Evolutionary conservation across 1,140 invertebrate species (phyloP), one percentile per base, ranked within the genome.

Genomic region (Scaptomyza hsui): DNA sequence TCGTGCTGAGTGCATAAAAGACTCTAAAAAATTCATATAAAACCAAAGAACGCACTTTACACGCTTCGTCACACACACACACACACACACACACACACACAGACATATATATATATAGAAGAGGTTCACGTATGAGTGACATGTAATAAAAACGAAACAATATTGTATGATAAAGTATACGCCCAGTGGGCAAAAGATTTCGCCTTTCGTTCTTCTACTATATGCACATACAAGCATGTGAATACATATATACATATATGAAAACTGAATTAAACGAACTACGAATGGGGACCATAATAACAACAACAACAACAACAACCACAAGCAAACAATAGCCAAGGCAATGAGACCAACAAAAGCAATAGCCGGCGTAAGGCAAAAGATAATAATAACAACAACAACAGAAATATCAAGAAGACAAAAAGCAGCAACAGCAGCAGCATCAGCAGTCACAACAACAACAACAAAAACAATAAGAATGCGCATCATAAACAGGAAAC

Each of bases 191-290:
- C 82, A 76, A 78, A 71, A 65, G 79, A 63, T 72, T 57, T 74
- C 63, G 24, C 41, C 39, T 51, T 51, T 21, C 21, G 55, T 24
- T 59, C 56, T 56, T 64, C 52, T 45, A 32, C 52, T 45, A 32
- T 47, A 65, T 52, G 48, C 55, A 67, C 37, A 13, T 61, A 51
- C 60, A 60, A 18, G 56, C 49, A 64, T 32, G 18, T 75, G 56
- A 48, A 74, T 78, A 75, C 70, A 74, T 29, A 75, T 64, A 74
- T 29, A 29, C 26, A 29, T 79, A 75, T 88, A 88, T 88, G 82
- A 86, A 86, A 88, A 88, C 82, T 88, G 82, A 88, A 88, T 88
- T 88, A 88, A 88, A 88, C 82, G 82, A 82, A 82, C 82, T 78
- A 78, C 82, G 82, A 88, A 88, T 82, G 83, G 69, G 69, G 67